Evolutionary conservation across 2,113 vertebrate species (phyloP).

Genomic region (Percopsis transmontana): DNA sequence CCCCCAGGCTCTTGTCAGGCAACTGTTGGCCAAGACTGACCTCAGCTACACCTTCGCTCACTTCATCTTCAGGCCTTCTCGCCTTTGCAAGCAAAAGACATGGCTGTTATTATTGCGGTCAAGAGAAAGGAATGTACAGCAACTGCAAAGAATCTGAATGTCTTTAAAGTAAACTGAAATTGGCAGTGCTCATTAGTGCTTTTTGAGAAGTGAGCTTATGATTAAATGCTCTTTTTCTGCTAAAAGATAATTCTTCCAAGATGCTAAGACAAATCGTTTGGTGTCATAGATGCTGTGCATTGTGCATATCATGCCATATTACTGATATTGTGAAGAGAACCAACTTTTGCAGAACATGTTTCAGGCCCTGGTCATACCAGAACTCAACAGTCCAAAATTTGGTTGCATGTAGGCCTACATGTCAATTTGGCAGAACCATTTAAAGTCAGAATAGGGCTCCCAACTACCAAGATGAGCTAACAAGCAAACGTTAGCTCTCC

Average conservation of each 20-base stretch:
- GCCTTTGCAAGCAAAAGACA: slow-evolving; percentile 47
- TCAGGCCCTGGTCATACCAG: no score
- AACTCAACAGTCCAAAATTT: no score
- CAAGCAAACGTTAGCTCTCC: no score
- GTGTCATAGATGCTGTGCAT: neutral
- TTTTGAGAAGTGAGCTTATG: neutral
- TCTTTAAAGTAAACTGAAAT: slow-evolving; percentile 3
- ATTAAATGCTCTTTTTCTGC: slow-evolving; percentile 1
- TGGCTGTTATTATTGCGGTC: slow-evolving; percentile 28
- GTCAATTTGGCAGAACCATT: no score
- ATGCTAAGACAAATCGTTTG: no score
- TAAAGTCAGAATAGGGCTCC: no score
- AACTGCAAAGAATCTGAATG: slow-evolving; percentile 3
- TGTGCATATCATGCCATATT: no score
- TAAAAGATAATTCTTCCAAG: neutral
- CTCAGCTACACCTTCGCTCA: slow-evolving; percentile 45
- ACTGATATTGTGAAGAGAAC: no score
- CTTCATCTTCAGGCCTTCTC: slow-evolving; percentile 45
- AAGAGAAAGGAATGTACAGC: slow-evolving; percentile 23
- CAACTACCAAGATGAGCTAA: no score
- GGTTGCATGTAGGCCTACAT: no score
- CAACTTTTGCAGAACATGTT: no score
- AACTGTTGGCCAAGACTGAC: slow-evolving; percentile 47
- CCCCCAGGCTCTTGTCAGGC: slow-evolving; percentile 58
- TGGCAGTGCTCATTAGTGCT: neutral